phyloP scores from a whole-genome alignment of 2,113 vertebrate species.

The Neogobius melanostomus region DNA sequence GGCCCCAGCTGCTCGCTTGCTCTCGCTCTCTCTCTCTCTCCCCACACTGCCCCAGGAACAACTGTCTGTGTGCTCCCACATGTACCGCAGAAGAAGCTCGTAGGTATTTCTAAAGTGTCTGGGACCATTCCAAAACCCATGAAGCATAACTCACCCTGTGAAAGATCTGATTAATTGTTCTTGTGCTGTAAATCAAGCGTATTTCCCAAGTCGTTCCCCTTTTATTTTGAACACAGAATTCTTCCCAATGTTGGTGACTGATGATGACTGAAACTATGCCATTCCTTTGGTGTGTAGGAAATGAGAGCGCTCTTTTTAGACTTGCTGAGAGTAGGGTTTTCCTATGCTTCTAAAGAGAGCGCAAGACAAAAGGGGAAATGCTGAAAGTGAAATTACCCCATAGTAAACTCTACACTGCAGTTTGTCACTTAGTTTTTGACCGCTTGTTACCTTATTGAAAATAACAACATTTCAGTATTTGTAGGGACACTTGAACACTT shows the following conservation, averaged over 20 bases:
- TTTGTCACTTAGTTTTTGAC: constrained; percentile 20
- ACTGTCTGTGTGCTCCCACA: constrained; percentile 17
- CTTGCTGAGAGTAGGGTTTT: constrained; percentile 59
- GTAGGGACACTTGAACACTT: too few species aligned
- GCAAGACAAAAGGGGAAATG: constrained; percentile 52
- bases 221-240: constrained; percentile 17
- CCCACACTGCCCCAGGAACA: constrained; percentile 13
- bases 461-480: too few species aligned
- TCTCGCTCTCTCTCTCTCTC: constrained; percentile 16
- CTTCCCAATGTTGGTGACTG: constrained; percentile 13
- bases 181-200: constrained; percentile 24
- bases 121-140: constrained; percentile 19
- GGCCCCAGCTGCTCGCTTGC: constrained; percentile 27
- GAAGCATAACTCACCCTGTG: constrained; percentile 6
- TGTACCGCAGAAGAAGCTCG: constrained; percentile 10
- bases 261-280: constrained; percentile 12
- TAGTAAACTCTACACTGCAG: constrained; percentile 43
- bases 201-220: constrained; percentile 6
- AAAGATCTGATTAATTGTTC: constrained; percentile 29
- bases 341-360: constrained; percentile 56
- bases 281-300: constrained; percentile 50
- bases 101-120: constrained; percentile 13
- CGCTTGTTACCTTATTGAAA: background rate
- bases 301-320: constrained; percentile 50
- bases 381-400: constrained; percentile 46